Evolutionary conservation across 1,140 invertebrate genomes (phyloP).

Genomic region (Pteromalus puparum): DNA sequence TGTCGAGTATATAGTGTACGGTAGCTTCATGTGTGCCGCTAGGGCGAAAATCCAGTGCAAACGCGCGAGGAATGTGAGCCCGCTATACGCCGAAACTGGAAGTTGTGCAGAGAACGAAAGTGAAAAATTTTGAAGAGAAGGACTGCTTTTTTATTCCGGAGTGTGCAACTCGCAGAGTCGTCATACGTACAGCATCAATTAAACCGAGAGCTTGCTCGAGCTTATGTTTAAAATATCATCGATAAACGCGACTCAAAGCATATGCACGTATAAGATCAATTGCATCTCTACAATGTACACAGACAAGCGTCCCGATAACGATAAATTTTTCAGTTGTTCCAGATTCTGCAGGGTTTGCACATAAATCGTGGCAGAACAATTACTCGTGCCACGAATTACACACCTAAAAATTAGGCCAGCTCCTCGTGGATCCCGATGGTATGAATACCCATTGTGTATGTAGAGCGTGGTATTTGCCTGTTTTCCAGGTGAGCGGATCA

Average conservation of each 20-base stretch:
- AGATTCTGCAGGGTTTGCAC: too few species aligned
- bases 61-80: slow-evolving; percentile 65
- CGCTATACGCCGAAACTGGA: not conserved
- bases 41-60: slow-evolving; percentile 67
- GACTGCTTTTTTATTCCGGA: not conserved
- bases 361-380: too few species aligned
- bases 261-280: not conserved
- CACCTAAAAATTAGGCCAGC: too few species aligned
- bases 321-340: slow-evolving; percentile 41
- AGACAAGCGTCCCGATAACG: slow-evolving; percentile 7
- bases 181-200: not conserved
- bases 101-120: slow-evolving; percentile 58
- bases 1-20: not conserved
- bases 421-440: too few species aligned
- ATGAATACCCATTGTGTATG: too few species aligned
- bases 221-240: slow-evolving; percentile 21
- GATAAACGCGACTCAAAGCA: not conserved
- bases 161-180: too few species aligned
- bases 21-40: slow-evolving; percentile 21
- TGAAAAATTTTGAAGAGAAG: not conserved
- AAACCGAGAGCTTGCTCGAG: too few species aligned
- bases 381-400: too few species aligned
- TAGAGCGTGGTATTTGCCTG: too few species aligned
- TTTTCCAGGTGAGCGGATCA: too few species aligned
- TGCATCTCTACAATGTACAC: not conserved